phyloP scores from a whole-genome alignment of 2,888 invertebrate genomes.

The Elegia similella region DNA sequence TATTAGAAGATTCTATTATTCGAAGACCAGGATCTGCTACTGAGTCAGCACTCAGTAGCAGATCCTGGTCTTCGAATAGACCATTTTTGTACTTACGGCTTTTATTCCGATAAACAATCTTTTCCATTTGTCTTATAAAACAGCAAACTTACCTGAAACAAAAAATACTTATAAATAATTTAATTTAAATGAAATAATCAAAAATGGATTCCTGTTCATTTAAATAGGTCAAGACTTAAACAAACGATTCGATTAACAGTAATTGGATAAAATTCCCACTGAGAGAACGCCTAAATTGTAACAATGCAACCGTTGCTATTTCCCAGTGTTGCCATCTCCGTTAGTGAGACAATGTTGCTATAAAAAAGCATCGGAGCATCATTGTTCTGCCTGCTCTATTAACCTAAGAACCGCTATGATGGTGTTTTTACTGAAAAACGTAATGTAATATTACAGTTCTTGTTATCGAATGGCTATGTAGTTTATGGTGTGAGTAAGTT shows the following conservation, averaged over 20 bases:
- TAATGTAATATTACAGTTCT: neutral
- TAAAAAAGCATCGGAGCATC: conserved; percentile 54
- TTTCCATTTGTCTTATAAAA: neutral
- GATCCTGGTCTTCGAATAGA: too few species aligned
- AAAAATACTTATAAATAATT: neutral
- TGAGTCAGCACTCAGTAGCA: too few species aligned
- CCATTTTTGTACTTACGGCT: too few species aligned
- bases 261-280: conserved; percentile 6
- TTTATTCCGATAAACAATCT: too few species aligned
- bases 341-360: conserved; percentile 42
- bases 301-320: conserved; percentile 22
- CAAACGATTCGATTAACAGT: conserved; percentile 3
- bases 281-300: conserved; percentile 6
- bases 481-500: conserved; percentile 2
- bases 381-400: conserved; percentile 74
- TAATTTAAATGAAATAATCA: neutral
- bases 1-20: too few species aligned
- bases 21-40: too few species aligned
- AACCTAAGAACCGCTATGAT: conserved; percentile 55
- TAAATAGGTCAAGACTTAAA: neutral
- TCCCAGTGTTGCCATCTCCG: conserved; percentile 47
- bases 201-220: neutral
- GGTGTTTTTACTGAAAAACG: conserved; percentile 14
- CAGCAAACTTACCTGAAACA: conserved; percentile 3
- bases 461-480: neutral